phyloP scores from a whole-genome alignment of 2,888 invertebrate species.

The Chaetogeoica ovagalla region DNA sequence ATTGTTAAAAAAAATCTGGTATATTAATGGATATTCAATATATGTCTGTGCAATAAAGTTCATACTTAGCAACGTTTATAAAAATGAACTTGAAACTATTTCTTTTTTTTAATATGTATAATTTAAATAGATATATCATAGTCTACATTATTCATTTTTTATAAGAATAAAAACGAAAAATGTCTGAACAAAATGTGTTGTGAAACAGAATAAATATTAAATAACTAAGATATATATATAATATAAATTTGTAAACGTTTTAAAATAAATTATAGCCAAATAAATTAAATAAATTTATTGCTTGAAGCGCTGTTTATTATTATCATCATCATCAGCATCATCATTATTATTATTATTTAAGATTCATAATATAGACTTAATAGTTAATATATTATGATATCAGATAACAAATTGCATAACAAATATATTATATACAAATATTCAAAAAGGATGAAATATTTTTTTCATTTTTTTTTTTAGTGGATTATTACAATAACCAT shows the following conservation, averaged over 20 bases:
- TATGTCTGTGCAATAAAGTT: slow-evolving; percentile 38
- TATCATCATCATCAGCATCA: background rate
- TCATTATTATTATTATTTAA: background rate
- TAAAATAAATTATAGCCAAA: slow-evolving; percentile 53
- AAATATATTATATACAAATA: background rate
- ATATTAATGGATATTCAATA: slow-evolving; percentile 39
- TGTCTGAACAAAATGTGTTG: slow-evolving; percentile 52
- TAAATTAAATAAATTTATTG: slow-evolving; percentile 53
- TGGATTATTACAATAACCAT: background rate
- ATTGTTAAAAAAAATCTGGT: slow-evolving; percentile 45
- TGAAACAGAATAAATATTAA: slow-evolving; percentile 47
- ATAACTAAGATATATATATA: slow-evolving; percentile 43
- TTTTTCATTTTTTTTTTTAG: background rate
- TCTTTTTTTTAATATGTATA: slow-evolving; percentile 28
- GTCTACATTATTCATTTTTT: slow-evolving; percentile 44
- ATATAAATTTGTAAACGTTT: slow-evolving; percentile 50
- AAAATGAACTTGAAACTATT: slow-evolving; percentile 34
- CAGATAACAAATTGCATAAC: slow-evolving; percentile 16
- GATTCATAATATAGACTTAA: background rate
- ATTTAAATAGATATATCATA: slow-evolving; percentile 33
- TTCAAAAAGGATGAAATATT: background rate
- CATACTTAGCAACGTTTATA: slow-evolving; percentile 41
- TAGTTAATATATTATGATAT: background rate
- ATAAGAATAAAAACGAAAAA: slow-evolving; percentile 20
- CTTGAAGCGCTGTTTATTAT: slow-evolving; percentile 35